These are phyloP conservation scores for Ovibos moschatus DNA, from an alignment of 2,113 vertebrate species.

Conservation along the genomic window DNA sequence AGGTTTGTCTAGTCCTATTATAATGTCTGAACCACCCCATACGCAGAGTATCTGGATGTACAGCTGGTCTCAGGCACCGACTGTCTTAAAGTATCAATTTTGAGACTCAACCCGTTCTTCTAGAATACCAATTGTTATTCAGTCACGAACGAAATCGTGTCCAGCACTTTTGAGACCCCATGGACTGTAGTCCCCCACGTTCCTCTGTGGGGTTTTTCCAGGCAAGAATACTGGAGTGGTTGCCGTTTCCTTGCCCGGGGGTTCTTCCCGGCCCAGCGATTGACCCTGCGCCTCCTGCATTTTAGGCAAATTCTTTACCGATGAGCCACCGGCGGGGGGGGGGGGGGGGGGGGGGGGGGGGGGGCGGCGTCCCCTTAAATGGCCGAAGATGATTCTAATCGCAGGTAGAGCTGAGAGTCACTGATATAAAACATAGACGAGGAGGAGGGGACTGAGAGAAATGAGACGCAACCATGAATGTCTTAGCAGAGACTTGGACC, in stretches of 20 bases:
- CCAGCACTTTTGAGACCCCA: not conserved
- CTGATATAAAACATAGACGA: not conserved
- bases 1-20: not conserved
- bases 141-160: not conserved
- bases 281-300: accelerated
- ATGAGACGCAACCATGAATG: accelerated
- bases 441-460: not conserved
- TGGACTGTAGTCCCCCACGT: not conserved
- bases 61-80: accelerated
- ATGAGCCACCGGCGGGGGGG: accelerated
- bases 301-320: not conserved
- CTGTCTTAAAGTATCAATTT: not conserved
- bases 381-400: not conserved
- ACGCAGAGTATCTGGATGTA: not conserved
- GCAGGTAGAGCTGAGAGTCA: not conserved
- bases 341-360: too few species aligned
- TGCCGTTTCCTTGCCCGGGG: not conserved
- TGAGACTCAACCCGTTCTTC: not conserved
- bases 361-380: not conserved
- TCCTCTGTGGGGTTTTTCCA: not conserved
- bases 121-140: not conserved
- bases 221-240: not conserved
- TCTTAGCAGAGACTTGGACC: not conserved
- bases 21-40: accelerated
- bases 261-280: not conserved